Evolutionary conservation across 2,797 vertebrate species (phyloP).

Genomic region (Percopsis omiscomaycus): DNA sequence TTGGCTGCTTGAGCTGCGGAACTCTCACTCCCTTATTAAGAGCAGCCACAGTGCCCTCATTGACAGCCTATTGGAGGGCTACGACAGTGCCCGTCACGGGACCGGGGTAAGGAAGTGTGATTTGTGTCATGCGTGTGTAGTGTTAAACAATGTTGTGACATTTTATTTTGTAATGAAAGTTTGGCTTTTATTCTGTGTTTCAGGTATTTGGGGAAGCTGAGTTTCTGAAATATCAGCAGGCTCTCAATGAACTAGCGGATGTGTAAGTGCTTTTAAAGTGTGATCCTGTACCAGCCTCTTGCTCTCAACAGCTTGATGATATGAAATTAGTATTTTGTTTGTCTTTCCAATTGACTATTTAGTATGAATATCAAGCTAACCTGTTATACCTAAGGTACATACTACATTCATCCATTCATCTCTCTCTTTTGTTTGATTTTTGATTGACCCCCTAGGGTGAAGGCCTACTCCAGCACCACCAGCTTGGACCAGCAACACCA

Average conservation of each 20-base stretch:
- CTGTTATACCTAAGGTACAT: neutral
- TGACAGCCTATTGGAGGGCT: constrained; percentile 90
- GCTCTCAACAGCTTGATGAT: neutral
- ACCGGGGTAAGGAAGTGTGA: constrained; percentile 81
- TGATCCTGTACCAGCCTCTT: constrained; percentile 25
- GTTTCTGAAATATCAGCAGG: constrained; percentile 88
- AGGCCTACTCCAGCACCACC: constrained; percentile 80
- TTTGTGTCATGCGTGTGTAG: neutral
- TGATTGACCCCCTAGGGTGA: constrained; percentile 76
- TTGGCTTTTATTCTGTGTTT: constrained; percentile 8
- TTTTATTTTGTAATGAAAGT: neutral
- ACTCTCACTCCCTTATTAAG: constrained; percentile 85
- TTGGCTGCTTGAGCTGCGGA: constrained; percentile 88
- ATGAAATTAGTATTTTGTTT: neutral
- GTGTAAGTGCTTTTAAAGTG: constrained; percentile 78
- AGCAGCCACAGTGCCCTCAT: constrained; percentile 85
- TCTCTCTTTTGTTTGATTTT: neutral
- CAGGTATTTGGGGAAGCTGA: constrained; percentile 90
- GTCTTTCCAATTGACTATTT: neutral
- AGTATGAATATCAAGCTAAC: neutral
- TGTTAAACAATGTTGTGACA: neutral
- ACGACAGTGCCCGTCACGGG: constrained; percentile 89
- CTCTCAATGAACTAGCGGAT: constrained; percentile 85
- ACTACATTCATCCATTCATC: neutral
- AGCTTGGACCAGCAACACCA: constrained; percentile 90